These are phyloP conservation scores for Theretra japonica DNA, from an alignment of 2,888 invertebrate genomes.

Conservation along the genomic window DNA sequence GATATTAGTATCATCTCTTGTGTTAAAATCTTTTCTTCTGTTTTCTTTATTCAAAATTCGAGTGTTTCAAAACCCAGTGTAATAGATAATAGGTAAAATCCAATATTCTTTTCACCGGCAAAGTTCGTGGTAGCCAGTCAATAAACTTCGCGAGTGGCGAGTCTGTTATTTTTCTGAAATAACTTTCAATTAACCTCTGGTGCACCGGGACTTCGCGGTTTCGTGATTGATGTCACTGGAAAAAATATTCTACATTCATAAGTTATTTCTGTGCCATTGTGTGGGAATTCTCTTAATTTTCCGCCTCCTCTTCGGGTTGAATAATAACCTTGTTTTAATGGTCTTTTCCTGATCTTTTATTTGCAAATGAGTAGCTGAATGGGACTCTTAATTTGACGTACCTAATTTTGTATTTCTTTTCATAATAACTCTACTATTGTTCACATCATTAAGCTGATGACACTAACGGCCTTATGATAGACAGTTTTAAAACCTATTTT, in stretches of 20 bases:
- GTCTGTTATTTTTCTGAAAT: slow-evolving; percentile 46
- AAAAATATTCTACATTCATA: slow-evolving; percentile 46
- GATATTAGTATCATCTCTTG: too few relatives aligned
- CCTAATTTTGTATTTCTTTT: not conserved
- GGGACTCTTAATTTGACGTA: slow-evolving; percentile 32
- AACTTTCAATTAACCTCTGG: slow-evolving; percentile 57
- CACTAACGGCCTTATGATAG: too few relatives aligned
- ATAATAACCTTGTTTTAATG: slow-evolving; percentile 70
- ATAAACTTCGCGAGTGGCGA: slow-evolving; percentile 37
- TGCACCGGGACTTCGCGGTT: slow-evolving; percentile 46
- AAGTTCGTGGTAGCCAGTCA: slow-evolving; percentile 28
- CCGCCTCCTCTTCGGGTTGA: slow-evolving; percentile 65
- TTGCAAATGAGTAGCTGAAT: slow-evolving; percentile 56
- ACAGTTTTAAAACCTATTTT: too few relatives aligned
- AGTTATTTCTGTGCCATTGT: slow-evolving; percentile 64
- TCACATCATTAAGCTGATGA: too few relatives aligned
- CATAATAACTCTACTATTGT: not conserved
- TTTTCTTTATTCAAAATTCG: not conserved
- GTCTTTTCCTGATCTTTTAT: slow-evolving; percentile 65
- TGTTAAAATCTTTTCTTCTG: too few relatives aligned
- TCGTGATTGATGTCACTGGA: slow-evolving; percentile 55
- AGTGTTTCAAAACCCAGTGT: not conserved
- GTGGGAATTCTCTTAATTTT: slow-evolving; percentile 74
- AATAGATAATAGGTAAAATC: slow-evolving; percentile 3
- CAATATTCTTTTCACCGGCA: not conserved